Evolutionary conservation across 2,797 vertebrate genomes (phyloP), one percentile per base, ranked within the genome.

Genomic region (Channa striata): DNA sequence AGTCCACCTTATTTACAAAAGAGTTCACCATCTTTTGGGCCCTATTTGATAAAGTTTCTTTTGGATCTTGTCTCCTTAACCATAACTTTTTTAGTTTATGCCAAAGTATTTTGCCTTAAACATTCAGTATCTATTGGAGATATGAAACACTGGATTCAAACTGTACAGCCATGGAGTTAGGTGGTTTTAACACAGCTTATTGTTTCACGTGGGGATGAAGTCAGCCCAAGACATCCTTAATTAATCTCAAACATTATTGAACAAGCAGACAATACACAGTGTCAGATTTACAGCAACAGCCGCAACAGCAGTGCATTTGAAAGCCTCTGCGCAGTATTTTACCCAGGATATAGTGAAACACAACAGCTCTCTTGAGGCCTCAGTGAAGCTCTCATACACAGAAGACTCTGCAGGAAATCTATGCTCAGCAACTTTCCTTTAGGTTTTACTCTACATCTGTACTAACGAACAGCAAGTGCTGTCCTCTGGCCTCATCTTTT

Each of bases 231-330:
- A 67, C 53, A 30, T 61, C 19, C 25, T 30, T 74, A 50, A 81
- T 81, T 84, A 72, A 78, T 72, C 63, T 78, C 49, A 51, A 60
- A 30, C 53, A 61, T 67, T 19, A 7, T 43, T 61, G 60, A 54
- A 59, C 69, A 14, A 49, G n/a, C 36, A 58, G 53, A 57, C 25
- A 13, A 59, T n/a, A 49, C 53, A 42, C 65, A 33, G 17, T 14
- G 16, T 42, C 58, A 42, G n/a, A 19, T 6, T 65, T 56, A 37
- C 52, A 46, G 40, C 17, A 50, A 53, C 66, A 51, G 67, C 52
- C 40, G 40, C 17, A 50, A 53, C 66, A 51, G 67, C 48, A 43
- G 0, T 23, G 21, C 1, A 1, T 63, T 64, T 8, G 65, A 57
- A 33, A 16, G 9, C 17, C 2, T 43, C 42, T 42, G 39, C 62